Base-by-base conservation (phyloP, 1,140 invertebrate genomes). In the Dinothrombium tinctorium region DNA sequence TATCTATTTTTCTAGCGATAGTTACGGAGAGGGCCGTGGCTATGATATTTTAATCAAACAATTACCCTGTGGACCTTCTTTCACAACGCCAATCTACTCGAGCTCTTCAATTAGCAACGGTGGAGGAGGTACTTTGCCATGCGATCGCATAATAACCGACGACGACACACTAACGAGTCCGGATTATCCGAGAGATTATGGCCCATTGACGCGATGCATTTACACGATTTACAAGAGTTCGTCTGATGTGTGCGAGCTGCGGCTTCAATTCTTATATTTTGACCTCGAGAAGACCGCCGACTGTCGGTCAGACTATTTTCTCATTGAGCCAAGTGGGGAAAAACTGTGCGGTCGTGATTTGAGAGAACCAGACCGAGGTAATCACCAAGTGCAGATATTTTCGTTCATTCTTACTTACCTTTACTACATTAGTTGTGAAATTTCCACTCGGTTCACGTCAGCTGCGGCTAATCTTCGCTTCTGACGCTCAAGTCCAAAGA, bases 41-140 rank as follows among this genome's bases (percentile, higher is more conserved):
- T 51, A 46, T 33, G 49, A 51, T 17, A 50, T 50, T 23, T 26
- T 35, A 14, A 44, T 51, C 3, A 37, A 28, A n/a, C 50, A 51
- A 40, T n/a, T 40, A 22, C 7, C 36, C 22, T 51, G 50, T 33
- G 29, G 5, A 14, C 17, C 29, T 5, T 4, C 29, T 5, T 5
- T 17, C 5, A 5, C 29, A 32, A 14, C 29, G 4, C 12, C 29
- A 12, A 32, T 32, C n/a, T 7, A 12, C 17, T 14, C 29, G n/a
- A 6, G 29, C n/a, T 32, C 29, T 17, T 5, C 17, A 32, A 14
- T 32, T 12, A 32, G 5, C 29, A 32, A 32, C n/a, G 12, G n/a
- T 12, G 17, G 29, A 15, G 12, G n/a, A 14, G 12, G n/a, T 32
- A 7, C 4, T 12, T 14, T 17, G n/a, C 5, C 29, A 12, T 32